These are phyloP conservation scores for Ursus arctos DNA, from an alignment of 2,113 vertebrate species.

Conservation along the genomic window DNA sequence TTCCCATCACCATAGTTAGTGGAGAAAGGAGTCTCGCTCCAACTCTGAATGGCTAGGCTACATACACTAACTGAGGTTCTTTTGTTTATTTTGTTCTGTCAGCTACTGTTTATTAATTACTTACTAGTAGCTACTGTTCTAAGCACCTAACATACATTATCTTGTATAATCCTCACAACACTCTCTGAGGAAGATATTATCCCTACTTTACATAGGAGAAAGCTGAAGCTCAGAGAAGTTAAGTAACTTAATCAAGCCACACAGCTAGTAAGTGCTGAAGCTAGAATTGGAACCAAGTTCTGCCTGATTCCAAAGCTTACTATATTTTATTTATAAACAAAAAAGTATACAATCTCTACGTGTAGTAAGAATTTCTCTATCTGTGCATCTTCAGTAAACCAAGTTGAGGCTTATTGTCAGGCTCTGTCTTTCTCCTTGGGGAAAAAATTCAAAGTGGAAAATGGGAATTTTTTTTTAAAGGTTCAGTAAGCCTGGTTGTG, in stretches of 20 bases:
- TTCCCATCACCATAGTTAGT: background rate
- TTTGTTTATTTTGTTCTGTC: background rate
- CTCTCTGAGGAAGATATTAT: background rate
- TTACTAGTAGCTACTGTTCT: background rate
- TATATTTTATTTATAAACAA: background rate
- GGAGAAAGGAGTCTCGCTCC: background rate
- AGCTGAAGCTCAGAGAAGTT: background rate
- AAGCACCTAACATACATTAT: background rate
- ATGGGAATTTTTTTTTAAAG: background rate
- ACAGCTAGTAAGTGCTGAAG: background rate
- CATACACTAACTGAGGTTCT: background rate
- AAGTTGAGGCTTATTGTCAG: background rate
- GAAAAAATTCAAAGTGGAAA: background rate
- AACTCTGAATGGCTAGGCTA: background rate
- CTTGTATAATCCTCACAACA: background rate
- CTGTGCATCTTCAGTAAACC: background rate
- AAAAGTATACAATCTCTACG: background rate
- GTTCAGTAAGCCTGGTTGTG: background rate
- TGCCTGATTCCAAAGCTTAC: background rate
- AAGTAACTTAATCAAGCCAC: no score
- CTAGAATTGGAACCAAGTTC: background rate
- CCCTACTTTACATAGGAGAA: background rate
- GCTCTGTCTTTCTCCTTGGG: background rate
- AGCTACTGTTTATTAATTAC: background rate
- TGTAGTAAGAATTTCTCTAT: constrained; percentile 8